Percentiles rank a stretch among this genome's conserved stretches.
Conservation (phyloP, 53 echinoderm and acorn worm species). For the Paracentrotus lividus region DNA sequence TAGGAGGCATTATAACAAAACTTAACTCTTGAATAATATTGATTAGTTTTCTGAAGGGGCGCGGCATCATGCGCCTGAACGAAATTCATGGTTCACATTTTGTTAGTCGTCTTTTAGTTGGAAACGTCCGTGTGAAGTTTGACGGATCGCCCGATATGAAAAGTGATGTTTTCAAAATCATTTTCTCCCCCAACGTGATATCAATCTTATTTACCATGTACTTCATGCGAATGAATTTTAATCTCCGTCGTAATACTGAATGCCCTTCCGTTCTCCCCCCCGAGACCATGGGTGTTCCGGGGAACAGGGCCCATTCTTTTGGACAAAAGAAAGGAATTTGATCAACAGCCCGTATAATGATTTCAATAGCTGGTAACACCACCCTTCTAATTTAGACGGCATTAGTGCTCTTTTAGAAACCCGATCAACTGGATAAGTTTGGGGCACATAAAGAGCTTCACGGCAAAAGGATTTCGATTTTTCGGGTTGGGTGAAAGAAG, state of each 20-base stretch:
- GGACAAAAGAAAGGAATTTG: conserved; percentile 69
- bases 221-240: not conserved
- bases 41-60: too few species aligned
- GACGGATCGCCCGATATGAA: too few species aligned
- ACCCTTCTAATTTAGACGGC: conserved; percentile 84
- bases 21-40: too few species aligned
- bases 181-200: not conserved
- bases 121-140: too few species aligned
- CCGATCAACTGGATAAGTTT: conserved; percentile 74
- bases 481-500: not conserved
- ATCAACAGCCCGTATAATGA: conserved; percentile 82
- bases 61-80: too few species aligned
- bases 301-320: not conserved
- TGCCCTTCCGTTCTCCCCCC: conserved; percentile 28
- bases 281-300: conserved; percentile 33
- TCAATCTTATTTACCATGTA: not conserved
- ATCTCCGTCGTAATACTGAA: not conserved
- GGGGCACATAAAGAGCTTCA: conserved; percentile 55
- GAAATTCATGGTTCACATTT: too few species aligned
- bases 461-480: conserved; percentile 56
- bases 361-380: conserved; percentile 77
- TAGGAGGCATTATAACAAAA: too few species aligned
- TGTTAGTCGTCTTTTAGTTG: too few species aligned
- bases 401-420: conserved; percentile 81
- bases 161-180: too few species aligned